Evolutionary conservation across 1,140 invertebrate genomes (phyloP), one percentile per base, ranked within the genome.

Genomic region (Pentalonia nigronervosa): DNA sequence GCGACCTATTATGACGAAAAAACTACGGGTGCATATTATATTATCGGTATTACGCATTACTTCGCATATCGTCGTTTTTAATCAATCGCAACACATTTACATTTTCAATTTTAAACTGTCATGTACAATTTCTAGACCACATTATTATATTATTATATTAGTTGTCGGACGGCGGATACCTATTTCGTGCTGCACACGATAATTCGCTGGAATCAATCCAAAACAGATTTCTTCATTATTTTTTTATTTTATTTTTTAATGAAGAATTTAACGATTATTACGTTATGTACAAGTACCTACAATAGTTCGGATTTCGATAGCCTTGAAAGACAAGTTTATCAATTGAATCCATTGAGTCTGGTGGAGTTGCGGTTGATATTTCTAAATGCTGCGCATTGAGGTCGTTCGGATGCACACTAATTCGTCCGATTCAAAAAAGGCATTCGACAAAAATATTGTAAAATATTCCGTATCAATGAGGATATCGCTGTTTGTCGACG

Each of bases 141-240:
- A 45, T 41, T 30, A 45, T n/a, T n/a, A n/a, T 86, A 45, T 45
- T 41, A 67, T 67, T 67, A 67, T 67, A n/a, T n/a, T 76, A 76
- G 86, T 88, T 36, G 87, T 89, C 87, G 53, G 21, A 7, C 48
- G 48, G 41, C 41, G 60, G 60, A 76, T 76, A 76, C 60, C 11
- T 34, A 76, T 67, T 30, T 76, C n/a, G 41, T n/a, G n/a, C 60
- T n/a, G 60, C 60, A 76, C 14, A 48, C n/a, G 9, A 88, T 48
- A 34, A 89, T 50, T 53, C n/a, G 34, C 34, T 53, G 87, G 87
- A 53, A 89, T 53, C 20, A n/a, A 53, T 89, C 87, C 87, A 89
- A 89, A 53, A 36, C 48, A 53, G 87, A 89, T 89, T 87, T 47
- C 84, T n/a, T n/a, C 34, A 36, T 50, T 53, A 53, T 89, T 34